A percentile compares a stretch with the other conserved stretches of the same genome.
These are phyloP conservation scores for Spialia ferax DNA, from an alignment of 2,888 invertebrate species.

Conservation along the genomic window DNA sequence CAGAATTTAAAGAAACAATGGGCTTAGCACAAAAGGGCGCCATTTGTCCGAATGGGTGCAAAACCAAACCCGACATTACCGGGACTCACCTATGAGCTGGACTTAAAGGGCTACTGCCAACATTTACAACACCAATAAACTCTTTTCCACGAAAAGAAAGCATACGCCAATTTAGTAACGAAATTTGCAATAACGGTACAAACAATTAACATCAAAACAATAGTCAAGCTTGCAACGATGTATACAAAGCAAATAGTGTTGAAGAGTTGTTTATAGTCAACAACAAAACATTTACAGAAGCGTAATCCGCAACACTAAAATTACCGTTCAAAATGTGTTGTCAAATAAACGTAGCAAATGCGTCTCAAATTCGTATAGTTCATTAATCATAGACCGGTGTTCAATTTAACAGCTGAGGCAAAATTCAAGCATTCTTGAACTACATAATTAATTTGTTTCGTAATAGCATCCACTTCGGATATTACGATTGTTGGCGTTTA, in stretches of 20 bases:
- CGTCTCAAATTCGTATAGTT: slow-evolving; percentile 20
- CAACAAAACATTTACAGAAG: slow-evolving; percentile 39
- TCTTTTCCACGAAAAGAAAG: slow-evolving; percentile 48
- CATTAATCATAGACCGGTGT: slow-evolving; percentile 16
- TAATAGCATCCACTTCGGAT: slow-evolving; percentile 25
- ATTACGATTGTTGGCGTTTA: slow-evolving; percentile 49
- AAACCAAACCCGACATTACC: slow-evolving; percentile 50
- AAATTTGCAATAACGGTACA: slow-evolving; percentile 47
- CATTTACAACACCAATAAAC: slow-evolving; percentile 70
- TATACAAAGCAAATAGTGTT: slow-evolving; percentile 12
- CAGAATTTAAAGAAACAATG: slow-evolving; percentile 59
- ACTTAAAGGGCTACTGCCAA: slow-evolving; percentile 56
- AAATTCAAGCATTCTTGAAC: slow-evolving; percentile 14
- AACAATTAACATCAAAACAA: slow-evolving; percentile 32
- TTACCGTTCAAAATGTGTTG: slow-evolving; percentile 15
- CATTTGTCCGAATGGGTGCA: slow-evolving; percentile 52
- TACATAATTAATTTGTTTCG: slow-evolving; percentile 30
- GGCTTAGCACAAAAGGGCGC: slow-evolving; percentile 46
- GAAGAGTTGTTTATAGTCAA: slow-evolving; percentile 39
- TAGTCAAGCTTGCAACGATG: not conserved
- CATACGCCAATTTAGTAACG: slow-evolving; percentile 47
- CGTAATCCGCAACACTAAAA: slow-evolving; percentile 24
- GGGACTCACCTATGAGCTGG: slow-evolving; percentile 55
- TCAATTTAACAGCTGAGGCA: slow-evolving; percentile 17
- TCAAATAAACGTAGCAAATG: slow-evolving; percentile 19